Evolutionary conservation across 2,888 invertebrate species (phyloP).

Genomic region (Sinelater perroti): DNA sequence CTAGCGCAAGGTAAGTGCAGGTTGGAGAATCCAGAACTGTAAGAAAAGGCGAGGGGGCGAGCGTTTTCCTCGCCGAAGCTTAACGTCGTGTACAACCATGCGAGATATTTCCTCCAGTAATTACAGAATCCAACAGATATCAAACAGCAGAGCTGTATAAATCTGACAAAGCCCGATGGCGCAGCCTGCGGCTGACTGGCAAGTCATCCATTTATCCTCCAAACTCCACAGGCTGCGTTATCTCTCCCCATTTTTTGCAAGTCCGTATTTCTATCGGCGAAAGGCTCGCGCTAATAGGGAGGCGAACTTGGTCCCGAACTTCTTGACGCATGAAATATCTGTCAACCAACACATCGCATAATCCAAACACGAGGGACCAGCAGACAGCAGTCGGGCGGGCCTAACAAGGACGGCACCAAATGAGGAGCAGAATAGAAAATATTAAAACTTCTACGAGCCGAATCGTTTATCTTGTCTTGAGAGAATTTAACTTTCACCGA

Average conservation of each 20-base stretch:
- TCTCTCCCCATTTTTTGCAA: not conserved
- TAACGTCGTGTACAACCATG: too few species aligned
- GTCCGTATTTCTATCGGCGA: conserved; percentile 1
- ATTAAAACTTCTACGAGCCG: conserved; percentile 9
- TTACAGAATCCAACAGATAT: conserved; percentile 4
- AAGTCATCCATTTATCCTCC: not conserved
- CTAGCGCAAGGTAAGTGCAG: conserved; percentile 10
- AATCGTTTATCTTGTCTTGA: too few species aligned
- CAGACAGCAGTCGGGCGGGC: conserved; percentile 21
- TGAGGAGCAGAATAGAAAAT: conserved; percentile 17
- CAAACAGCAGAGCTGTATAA: not conserved
- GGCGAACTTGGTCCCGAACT: conserved; percentile 15
- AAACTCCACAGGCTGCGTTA: not conserved
- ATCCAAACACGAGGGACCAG: conserved; percentile 14
- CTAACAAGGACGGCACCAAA: conserved; percentile 15
- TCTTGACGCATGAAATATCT: conserved; percentile 21
- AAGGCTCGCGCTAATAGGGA: conserved; percentile 1
- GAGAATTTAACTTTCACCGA: too few species aligned
- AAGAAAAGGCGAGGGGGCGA: too few species aligned
- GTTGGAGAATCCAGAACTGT: too few species aligned
- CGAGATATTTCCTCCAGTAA: too few species aligned
- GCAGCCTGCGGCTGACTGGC: too few species aligned
- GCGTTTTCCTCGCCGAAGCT: too few species aligned
- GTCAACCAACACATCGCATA: conserved; percentile 28
- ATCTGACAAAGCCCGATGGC: not conserved